Evolutionary conservation across 2,797 vertebrate species (phyloP).

Genomic region (Enteromius afrohamiltoni): DNA sequence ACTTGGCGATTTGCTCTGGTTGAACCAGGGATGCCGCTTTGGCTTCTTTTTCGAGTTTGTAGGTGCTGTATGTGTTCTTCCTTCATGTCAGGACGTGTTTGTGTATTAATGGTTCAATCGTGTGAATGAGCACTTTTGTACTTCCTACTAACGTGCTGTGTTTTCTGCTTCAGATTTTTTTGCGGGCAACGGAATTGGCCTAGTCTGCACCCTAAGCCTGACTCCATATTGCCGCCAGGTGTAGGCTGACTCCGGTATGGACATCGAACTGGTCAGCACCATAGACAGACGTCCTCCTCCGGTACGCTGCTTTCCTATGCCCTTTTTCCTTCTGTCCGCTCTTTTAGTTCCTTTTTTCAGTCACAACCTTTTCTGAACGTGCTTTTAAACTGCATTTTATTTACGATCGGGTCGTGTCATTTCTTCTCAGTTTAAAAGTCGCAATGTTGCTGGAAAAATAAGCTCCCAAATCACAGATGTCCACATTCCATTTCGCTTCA

Average conservation of each 20-base stretch:
- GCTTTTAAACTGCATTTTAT: slow-evolving; percentile 5
- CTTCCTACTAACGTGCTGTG: slow-evolving; percentile 64
- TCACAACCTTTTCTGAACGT: neutral
- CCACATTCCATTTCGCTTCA: neutral
- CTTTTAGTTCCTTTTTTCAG: slow-evolving; percentile 39
- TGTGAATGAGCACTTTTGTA: slow-evolving; percentile 62
- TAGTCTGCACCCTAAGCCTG: slow-evolving; percentile 72
- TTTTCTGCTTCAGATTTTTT: slow-evolving; percentile 70
- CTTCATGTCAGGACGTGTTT: slow-evolving; percentile 72
- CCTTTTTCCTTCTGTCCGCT: slow-evolving; percentile 47
- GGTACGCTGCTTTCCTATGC: slow-evolving; percentile 67
- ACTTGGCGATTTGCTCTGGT: slow-evolving; percentile 65
- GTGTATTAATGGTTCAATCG: slow-evolving; percentile 65
- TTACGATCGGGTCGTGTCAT: slow-evolving; percentile 3
- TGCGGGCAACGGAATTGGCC: slow-evolving; percentile 70
- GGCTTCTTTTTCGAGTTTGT: slow-evolving; percentile 66
- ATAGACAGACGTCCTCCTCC: slow-evolving; percentile 69
- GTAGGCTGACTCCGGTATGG: slow-evolving; percentile 67
- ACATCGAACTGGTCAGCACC: slow-evolving; percentile 57
- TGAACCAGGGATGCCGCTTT: slow-evolving; percentile 63
- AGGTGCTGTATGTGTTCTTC: slow-evolving; percentile 58
- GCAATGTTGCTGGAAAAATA: slow-evolving; percentile 16
- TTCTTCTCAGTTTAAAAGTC: slow-evolving; percentile 12
- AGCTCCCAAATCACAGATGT: neutral
- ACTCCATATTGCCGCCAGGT: slow-evolving; percentile 74